phyloP scores from a whole-genome alignment of 1,140 invertebrate species.

The Ladona fulva region DNA sequence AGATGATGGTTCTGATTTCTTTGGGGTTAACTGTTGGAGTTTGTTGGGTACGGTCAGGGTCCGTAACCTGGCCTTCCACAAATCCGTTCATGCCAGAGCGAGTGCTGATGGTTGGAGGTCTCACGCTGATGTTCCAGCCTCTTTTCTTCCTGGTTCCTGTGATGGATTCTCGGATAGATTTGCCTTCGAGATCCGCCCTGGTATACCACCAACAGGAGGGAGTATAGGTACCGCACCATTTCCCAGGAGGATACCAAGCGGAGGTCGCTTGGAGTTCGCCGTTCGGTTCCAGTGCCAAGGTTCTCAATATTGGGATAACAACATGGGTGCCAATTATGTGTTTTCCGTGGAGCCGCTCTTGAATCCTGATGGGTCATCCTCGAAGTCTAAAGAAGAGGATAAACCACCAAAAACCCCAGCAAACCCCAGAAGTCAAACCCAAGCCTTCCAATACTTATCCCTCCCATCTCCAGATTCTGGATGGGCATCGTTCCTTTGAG shows the following conservation, averaged over 20 bases:
- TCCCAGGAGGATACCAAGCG: constrained; percentile 53
- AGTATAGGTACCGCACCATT: constrained; percentile 67
- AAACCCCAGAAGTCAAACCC: neutral
- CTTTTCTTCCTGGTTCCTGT: constrained; percentile 78
- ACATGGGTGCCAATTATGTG: constrained; percentile 72
- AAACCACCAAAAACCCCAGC: neutral
- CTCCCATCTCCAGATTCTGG: neutral
- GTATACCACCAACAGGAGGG: constrained; percentile 60
- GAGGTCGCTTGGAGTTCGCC: constrained; percentile 69
- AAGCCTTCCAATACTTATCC: neutral
- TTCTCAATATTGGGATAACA: constrained; percentile 85
- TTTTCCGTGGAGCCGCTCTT: constrained; percentile 35
- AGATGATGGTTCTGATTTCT: constrained; percentile 77
- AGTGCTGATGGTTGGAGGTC: constrained; percentile 77
- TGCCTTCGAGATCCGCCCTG: constrained; percentile 57
- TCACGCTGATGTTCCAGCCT: constrained; percentile 69
- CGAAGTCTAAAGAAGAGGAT: neutral
- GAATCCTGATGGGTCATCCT: neutral
- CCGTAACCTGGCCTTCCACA: constrained; percentile 83
- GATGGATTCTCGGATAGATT: constrained; percentile 91
- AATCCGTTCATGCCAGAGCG: constrained; percentile 79
- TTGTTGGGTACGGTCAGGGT: constrained; percentile 81
- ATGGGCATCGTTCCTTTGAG: neutral
- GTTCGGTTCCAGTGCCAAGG: constrained; percentile 73
- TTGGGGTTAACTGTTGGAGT: constrained; percentile 59